Evolutionary conservation across 2,797 vertebrate species (phyloP).

Genomic region (Gymnopithys bicolor): DNA sequence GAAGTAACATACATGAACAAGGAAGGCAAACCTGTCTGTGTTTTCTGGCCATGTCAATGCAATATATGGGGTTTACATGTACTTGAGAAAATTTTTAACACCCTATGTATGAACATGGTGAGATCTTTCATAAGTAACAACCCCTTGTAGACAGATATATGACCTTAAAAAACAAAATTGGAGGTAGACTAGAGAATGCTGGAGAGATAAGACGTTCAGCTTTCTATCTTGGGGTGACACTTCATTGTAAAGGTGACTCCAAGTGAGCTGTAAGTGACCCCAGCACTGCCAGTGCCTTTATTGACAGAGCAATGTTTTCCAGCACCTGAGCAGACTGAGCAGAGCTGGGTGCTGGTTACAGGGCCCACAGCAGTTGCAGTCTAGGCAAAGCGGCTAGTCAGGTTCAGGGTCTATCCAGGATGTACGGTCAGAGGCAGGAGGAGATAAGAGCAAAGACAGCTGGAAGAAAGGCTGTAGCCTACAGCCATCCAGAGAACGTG

Average conservation of each 20-base stretch:
- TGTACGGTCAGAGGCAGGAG: not conserved
- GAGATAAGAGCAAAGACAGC: not conserved
- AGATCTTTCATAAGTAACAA: not conserved
- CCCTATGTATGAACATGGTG: not conserved
- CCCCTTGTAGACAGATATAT: not conserved
- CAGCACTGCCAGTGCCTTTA: not conserved
- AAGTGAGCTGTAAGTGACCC: not conserved
- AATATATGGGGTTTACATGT: not conserved
- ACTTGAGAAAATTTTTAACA: not conserved
- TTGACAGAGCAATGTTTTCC: not conserved
- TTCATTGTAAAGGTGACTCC: not conserved
- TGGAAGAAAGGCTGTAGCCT: not conserved
- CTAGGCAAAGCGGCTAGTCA: not conserved
- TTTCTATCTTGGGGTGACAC: rapidly evolving
- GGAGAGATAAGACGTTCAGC: not conserved
- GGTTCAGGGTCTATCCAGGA: not conserved
- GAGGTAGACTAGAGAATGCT: not conserved
- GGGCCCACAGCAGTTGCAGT: not conserved
- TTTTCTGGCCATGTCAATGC: not conserved
- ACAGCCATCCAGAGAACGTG: not conserved
- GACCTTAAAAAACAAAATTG: not conserved
- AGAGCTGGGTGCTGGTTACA: not conserved
- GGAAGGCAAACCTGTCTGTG: not conserved
- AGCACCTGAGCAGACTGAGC: not conserved
- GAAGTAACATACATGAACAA: not conserved